These are phyloP conservation scores for Leucophenga varia DNA, from an alignment of 1,140 invertebrate species.

Conservation along the genomic window DNA sequence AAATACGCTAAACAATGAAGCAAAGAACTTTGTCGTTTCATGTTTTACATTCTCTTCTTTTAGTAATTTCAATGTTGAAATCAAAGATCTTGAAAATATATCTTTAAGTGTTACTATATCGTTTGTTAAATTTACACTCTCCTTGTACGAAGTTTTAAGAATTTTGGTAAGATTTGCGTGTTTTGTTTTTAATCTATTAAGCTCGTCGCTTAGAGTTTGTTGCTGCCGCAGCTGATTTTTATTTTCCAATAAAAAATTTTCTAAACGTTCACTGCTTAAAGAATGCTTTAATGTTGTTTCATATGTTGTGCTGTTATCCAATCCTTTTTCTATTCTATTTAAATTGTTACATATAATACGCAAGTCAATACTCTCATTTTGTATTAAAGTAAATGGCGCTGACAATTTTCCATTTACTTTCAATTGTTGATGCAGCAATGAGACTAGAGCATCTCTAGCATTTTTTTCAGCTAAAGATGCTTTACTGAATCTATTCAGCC, in stretches of 20 bases:
- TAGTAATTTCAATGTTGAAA: constrained; percentile 16
- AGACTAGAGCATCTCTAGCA: constrained; percentile 34
- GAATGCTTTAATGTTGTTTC: no score
- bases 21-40: constrained; percentile 15
- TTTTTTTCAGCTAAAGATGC: constrained; percentile 30
- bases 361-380: no score
- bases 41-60: not conserved
- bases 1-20: constrained; percentile 12
- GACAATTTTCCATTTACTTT: constrained; percentile 16
- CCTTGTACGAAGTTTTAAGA: not conserved
- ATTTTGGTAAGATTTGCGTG: no score
- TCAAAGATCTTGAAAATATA: constrained; percentile 13
- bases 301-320: no score
- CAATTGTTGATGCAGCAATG: constrained; percentile 35
- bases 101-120: constrained; percentile 20
- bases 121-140: constrained; percentile 6
- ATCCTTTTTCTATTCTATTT: no score
- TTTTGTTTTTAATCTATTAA: no score
- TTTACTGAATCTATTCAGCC: constrained; percentile 28
- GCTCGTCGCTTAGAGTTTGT: no score
- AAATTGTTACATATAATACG: no score
- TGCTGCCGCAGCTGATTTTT: no score
- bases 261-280: no score
- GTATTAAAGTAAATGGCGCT: constrained; percentile 34
- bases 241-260: no score